These are phyloP conservation scores for Brachyptera putata DNA, from an alignment of 2,888 invertebrate species.

Conservation along the genomic window DNA sequence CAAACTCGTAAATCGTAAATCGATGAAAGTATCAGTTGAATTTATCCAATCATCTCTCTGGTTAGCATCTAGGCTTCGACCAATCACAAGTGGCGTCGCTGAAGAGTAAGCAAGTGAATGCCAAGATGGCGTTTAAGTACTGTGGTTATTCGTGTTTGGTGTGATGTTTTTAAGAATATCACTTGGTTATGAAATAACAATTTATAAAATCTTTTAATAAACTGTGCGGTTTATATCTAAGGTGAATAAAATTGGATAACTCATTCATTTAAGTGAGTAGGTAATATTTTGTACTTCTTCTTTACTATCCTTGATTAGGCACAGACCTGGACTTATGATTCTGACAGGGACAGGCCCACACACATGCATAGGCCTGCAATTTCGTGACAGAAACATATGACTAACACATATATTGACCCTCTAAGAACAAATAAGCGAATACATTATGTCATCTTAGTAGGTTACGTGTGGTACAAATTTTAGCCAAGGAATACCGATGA, in stretches of 20 bases:
- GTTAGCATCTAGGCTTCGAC: background rate
- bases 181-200: constrained; percentile 29
- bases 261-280: constrained; percentile 21
- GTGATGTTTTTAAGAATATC: constrained; percentile 27
- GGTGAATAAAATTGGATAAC: constrained; percentile 15
- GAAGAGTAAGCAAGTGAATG: constrained; percentile 11
- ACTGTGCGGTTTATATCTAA: constrained; percentile 2
- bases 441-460: too few relatives aligned
- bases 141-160: constrained; percentile 18
- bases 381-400: too few relatives aligned
- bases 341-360: too few relatives aligned
- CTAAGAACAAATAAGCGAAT: too few relatives aligned
- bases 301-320: too few relatives aligned
- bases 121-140: constrained; percentile 27
- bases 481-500: too few relatives aligned
- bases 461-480: too few relatives aligned
- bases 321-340: too few relatives aligned
- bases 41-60: constrained; percentile 1
- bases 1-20: background rate
- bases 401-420: too few relatives aligned
- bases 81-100: constrained; percentile 2
- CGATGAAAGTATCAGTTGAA: too few relatives aligned
- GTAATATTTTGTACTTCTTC: background rate
- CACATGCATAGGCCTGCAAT: too few relatives aligned
- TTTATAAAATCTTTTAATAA: background rate